These are phyloP conservation scores for Dinocampus coccinellae DNA, from an alignment of 2,888 invertebrate species.

Conservation along the genomic window DNA sequence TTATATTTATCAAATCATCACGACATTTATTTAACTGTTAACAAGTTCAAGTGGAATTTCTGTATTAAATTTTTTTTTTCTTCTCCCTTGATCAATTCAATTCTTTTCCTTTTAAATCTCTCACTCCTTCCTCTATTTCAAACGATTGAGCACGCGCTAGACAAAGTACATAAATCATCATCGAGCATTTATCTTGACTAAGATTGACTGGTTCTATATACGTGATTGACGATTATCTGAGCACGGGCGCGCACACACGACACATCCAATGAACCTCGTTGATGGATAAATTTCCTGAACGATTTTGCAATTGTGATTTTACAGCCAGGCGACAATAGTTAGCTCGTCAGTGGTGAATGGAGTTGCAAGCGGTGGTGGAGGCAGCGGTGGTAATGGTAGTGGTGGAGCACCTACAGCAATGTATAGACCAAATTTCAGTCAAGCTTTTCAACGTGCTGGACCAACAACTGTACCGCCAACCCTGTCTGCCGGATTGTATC, in stretches of 20 bases:
- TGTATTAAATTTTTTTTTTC: not conserved
- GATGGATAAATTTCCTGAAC: constrained; percentile 33
- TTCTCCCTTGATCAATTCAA: not conserved
- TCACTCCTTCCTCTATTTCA: not conserved
- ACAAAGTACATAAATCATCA: constrained; percentile 1
- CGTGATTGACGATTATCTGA: constrained; percentile 18
- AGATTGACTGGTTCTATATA: constrained; percentile 20
- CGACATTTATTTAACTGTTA: not conserved
- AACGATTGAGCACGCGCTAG: constrained; percentile 1
- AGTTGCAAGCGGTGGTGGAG: constrained; percentile 52
- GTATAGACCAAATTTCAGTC: constrained; percentile 81
- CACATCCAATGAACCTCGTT: constrained; percentile 26
- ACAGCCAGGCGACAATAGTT: constrained; percentile 75
- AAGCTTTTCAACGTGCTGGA: constrained; percentile 77
- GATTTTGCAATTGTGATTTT: constrained; percentile 45
- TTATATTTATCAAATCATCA: not conserved
- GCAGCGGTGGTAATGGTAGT: not conserved
- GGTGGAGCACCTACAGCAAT: constrained; percentile 75
- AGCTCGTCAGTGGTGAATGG: constrained; percentile 69
- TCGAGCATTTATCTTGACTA: constrained; percentile 23
- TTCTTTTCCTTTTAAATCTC: not conserved
- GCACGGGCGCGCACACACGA: constrained; percentile 23
- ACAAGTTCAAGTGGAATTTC: not conserved
- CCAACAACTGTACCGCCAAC: constrained; percentile 68
- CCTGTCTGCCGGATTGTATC: constrained; percentile 69